These are phyloP conservation scores for Drosophila sp. DNA, from an alignment of 1,140 invertebrate genomes.

Conservation along the genomic window DNA sequence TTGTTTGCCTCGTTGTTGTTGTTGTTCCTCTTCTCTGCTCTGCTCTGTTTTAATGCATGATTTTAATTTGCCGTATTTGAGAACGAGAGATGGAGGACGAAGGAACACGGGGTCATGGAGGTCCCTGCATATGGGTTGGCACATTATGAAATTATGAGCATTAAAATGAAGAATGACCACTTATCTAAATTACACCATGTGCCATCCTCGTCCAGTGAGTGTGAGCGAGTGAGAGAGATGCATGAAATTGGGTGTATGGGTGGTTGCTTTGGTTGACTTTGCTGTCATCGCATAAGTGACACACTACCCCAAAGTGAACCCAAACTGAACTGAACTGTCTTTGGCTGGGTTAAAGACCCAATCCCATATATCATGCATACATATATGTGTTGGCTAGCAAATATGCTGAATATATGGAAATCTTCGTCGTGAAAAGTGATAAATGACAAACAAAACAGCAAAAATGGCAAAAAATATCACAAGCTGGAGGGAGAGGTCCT, in stretches of 20 bases:
- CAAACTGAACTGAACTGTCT: conserved; percentile 9
- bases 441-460: conserved; percentile 73
- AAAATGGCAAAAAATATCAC: conserved; percentile 50
- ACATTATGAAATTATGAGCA: conserved; percentile 83
- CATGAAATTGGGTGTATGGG: not conserved
- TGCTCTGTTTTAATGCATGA: conserved; percentile 48
- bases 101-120: not conserved
- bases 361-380: conserved; percentile 61
- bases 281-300: conserved; percentile 69
- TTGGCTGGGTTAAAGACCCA: conserved; percentile 64
- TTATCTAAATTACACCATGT: conserved; percentile 82
- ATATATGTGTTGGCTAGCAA: conserved; percentile 41
- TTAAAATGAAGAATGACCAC: conserved; percentile 83
- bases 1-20: not conserved
- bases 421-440: conserved; percentile 58
- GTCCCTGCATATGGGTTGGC: conserved; percentile 66
- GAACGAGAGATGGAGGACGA: too few species aligned
- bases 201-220: conserved; percentile 16
- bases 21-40: conserved; percentile 1
- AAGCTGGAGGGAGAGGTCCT: conserved; percentile 29
- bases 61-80: conserved; percentile 58
- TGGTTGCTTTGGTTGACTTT: conserved; percentile 26
- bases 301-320: conserved; percentile 44
- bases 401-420: conserved; percentile 81
- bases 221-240: conserved; percentile 14